phyloP scores from a whole-genome alignment of 2,888 invertebrate genomes.

The Tiliacea aurago region DNA sequence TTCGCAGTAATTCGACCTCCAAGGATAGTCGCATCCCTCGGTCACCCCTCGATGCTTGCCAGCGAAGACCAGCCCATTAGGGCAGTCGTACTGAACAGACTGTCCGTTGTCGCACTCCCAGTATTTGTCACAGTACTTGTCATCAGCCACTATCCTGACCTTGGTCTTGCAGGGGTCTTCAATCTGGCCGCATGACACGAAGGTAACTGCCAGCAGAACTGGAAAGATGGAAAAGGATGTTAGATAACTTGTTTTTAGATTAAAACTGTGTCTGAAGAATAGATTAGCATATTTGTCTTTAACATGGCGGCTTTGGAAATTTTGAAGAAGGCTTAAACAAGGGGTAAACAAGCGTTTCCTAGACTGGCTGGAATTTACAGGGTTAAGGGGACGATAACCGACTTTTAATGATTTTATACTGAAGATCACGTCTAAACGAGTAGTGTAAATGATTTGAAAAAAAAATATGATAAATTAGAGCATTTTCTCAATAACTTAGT shows the following conservation, averaged over 20 bases:
- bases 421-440: too few species aligned
- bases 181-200: conserved; percentile 80
- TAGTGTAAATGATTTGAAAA: too few species aligned
- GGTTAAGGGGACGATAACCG: too few species aligned
- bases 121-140: conserved; percentile 94
- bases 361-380: not conserved
- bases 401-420: too few species aligned
- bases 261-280: not conserved
- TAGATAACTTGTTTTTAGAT: not conserved
- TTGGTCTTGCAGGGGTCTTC: conserved; percentile 96
- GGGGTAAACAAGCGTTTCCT: not conserved
- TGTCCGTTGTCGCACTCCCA: conserved; percentile 97
- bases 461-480: too few species aligned
- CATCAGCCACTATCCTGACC: conserved; percentile 93
- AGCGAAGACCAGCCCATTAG: conserved; percentile 97
- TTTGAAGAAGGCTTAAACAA: not conserved
- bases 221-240: conserved; percentile 62
- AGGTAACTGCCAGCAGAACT: conserved; percentile 77
- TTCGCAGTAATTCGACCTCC: conserved; percentile 97
- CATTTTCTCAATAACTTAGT: too few species aligned
- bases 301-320: not conserved
- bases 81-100: conserved; percentile 96
- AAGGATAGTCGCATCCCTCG: conserved; percentile 97
- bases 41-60: conserved; percentile 97
- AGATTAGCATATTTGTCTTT: not conserved